These are phyloP conservation scores for Clinocottus analis DNA, from an alignment of 2,113 vertebrate species.

Conservation along the genomic window DNA sequence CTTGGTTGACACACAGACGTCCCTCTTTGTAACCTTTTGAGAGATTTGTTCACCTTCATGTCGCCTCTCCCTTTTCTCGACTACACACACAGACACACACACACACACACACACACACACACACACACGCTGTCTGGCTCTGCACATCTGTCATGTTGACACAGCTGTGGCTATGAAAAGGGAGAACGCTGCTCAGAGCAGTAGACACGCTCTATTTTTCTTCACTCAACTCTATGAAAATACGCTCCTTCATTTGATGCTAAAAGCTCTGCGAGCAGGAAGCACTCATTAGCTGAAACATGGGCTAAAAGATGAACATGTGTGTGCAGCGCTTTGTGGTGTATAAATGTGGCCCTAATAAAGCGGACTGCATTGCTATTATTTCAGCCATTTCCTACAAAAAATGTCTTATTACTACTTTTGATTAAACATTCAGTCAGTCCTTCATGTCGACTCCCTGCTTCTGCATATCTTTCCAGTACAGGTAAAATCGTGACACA, in stretches of 20 bases:
- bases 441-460: constrained; percentile 22
- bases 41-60: constrained; percentile 50
- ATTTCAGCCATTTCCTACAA: constrained; percentile 33
- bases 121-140: constrained; percentile 54
- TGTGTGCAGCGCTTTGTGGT: constrained; percentile 52
- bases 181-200: constrained; percentile 76
- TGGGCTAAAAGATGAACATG: constrained; percentile 72
- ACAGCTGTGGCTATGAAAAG: constrained; percentile 84
- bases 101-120: constrained; percentile 7
- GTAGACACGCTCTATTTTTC: constrained; percentile 77
- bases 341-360: constrained; percentile 68
- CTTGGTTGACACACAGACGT: constrained; percentile 21
- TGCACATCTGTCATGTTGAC: constrained; percentile 83
- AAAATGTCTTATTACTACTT: constrained; percentile 14
- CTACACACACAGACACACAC: constrained; percentile 20
- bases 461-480: background rate
- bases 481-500: constrained; percentile 16
- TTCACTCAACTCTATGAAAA: constrained; percentile 76
- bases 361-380: constrained; percentile 54
- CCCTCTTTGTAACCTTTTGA: constrained; percentile 44
- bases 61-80: constrained; percentile 37
- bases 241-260: constrained; percentile 75
- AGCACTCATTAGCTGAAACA: constrained; percentile 72
- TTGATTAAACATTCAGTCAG: constrained; percentile 37
- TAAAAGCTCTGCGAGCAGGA: constrained; percentile 71